phyloP scores from a whole-genome alignment of 2,113 vertebrate genomes.

The Cepphus grylle region DNA sequence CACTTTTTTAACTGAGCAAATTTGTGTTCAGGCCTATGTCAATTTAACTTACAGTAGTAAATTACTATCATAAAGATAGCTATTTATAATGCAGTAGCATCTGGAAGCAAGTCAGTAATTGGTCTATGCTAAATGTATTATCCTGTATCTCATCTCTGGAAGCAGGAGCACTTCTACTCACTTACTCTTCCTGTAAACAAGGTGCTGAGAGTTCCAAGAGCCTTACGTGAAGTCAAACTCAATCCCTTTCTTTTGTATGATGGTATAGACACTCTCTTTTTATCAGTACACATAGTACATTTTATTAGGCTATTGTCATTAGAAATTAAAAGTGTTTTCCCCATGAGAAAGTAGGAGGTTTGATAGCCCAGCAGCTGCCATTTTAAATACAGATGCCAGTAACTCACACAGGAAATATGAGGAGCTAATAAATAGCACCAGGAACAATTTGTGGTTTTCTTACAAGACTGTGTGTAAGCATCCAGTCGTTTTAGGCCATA shows the following conservation, averaged over 20 bases:
- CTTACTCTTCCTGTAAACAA: not conserved
- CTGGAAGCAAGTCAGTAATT: not conserved
- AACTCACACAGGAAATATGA: not conserved
- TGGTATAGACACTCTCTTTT: not conserved
- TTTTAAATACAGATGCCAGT: not conserved
- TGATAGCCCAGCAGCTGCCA: not conserved
- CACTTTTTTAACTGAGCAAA: not conserved
- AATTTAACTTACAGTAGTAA: not conserved
- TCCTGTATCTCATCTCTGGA: not conserved
- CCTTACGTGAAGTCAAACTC: not conserved
- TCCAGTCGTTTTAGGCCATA: rapidly evolving
- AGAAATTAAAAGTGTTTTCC: not conserved
- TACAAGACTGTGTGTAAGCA: not conserved
- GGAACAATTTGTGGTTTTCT: not conserved
- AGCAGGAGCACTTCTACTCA: not conserved
- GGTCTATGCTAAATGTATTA: not conserved
- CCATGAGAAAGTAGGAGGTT: not conserved
- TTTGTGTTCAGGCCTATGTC: not conserved
- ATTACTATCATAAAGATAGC: not conserved
- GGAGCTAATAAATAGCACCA: not conserved
- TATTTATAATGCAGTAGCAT: not conserved
- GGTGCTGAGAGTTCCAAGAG: not conserved
- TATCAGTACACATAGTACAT: not conserved
- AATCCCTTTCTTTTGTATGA: not conserved
- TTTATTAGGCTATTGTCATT: not conserved